Evolutionary conservation across 1,140 invertebrate genomes (phyloP).

Genomic region (Maconellicoccus hirsutus): DNA sequence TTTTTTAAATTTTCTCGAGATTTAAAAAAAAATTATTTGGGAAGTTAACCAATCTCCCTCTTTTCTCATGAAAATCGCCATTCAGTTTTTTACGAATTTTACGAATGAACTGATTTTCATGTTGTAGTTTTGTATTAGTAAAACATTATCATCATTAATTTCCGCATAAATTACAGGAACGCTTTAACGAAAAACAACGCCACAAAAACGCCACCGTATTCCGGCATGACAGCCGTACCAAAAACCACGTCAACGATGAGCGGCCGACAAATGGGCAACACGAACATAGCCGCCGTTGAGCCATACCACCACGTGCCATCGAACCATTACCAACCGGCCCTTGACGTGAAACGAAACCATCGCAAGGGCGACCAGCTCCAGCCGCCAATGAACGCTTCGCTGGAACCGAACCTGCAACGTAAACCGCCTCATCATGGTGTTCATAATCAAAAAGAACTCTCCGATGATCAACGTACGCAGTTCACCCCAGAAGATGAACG

Average conservation of each 20-base stretch:
- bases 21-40: too few relatives aligned
- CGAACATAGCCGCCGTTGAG: constrained; percentile 24
- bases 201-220: too few relatives aligned
- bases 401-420: neutral
- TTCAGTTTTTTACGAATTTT: too few relatives aligned
- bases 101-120: too few relatives aligned
- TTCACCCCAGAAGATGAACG: neutral
- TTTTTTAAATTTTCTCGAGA: too few relatives aligned
- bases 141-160: too few relatives aligned
- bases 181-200: neutral
- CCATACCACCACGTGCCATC: constrained; percentile 26
- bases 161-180: neutral
- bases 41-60: too few relatives aligned
- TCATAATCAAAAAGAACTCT: neutral
- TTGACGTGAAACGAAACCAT: constrained; percentile 30
- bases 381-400: constrained; percentile 31
- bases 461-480: neutral
- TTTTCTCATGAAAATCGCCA: too few relatives aligned
- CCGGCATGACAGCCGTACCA: constrained; percentile 4
- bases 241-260: constrained; percentile 23
- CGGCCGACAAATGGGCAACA: neutral
- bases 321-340: neutral
- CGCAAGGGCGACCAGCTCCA: constrained; percentile 34
- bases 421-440: neutral
- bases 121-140: too few relatives aligned